Evolutionary conservation across 2,888 invertebrate genomes (phyloP).

Genomic region (Syritta pipiens): DNA sequence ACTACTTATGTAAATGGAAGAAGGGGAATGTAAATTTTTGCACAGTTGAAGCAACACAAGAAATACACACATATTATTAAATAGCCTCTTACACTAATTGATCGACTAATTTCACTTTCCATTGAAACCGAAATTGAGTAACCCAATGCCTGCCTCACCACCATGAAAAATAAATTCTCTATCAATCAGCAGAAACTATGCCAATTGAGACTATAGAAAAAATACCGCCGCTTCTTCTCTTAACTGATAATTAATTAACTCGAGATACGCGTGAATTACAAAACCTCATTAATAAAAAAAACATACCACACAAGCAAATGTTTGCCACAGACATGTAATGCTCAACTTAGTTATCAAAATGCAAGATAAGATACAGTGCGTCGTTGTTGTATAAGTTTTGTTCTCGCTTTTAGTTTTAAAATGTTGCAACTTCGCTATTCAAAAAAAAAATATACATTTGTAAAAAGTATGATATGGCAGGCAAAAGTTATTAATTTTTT

Average conservation of each 20-base stretch:
- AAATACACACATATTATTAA: too few species aligned
- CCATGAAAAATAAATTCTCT: not conserved
- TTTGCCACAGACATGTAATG: constrained; percentile 29
- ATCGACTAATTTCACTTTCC: too few species aligned
- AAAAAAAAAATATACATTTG: constrained; percentile 7
- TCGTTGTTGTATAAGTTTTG: too few species aligned
- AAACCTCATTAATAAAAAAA: constrained; percentile 37
- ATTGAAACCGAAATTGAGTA: too few species aligned
- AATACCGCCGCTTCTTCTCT: not conserved
- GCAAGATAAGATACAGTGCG: constrained; percentile 55
- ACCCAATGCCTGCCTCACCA: not conserved
- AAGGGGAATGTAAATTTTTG: too few species aligned
- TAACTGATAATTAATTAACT: constrained; percentile 25
- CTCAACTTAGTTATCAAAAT: constrained; percentile 17
- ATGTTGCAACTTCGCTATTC: constrained; percentile 55
- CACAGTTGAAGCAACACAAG: too few species aligned
- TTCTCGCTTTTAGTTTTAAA: not conserved
- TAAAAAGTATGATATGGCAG: constrained; percentile 59
- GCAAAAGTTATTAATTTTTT: constrained; percentile 37
- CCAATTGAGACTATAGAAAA: not conserved
- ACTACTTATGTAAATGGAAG: too few species aligned
- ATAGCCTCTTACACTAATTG: too few species aligned
- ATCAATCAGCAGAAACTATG: constrained; percentile 9
- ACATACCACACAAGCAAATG: constrained; percentile 9
- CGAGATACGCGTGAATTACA: constrained; percentile 28